These are phyloP conservation scores for Lophotis ruficrista DNA, from an alignment of 2,113 vertebrate genomes.

Conservation along the genomic window DNA sequence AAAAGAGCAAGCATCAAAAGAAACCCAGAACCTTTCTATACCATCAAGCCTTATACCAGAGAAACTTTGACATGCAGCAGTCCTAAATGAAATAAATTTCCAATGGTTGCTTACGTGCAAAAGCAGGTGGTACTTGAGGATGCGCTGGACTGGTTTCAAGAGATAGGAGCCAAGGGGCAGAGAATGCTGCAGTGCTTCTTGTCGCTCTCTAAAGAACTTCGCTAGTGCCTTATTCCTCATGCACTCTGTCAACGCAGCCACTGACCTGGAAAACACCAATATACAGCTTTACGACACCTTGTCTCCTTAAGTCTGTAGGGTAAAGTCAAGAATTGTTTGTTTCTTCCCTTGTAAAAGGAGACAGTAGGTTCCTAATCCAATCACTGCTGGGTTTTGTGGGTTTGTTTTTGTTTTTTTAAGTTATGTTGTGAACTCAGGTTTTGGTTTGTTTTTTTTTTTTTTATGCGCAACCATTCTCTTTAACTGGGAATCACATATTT, in stretches of 20 bases:
- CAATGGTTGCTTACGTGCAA: slow-evolving; percentile 83
- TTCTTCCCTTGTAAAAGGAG: neutral
- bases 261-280: slow-evolving; percentile 81
- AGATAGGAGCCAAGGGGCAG: slow-evolving; percentile 96
- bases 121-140: slow-evolving; percentile 98
- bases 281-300: neutral
- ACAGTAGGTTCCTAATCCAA: neutral
- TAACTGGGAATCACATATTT: neutral
- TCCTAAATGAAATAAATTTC: neutral
- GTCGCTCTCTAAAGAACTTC: slow-evolving; percentile 94
- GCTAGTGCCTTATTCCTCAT: slow-evolving; percentile 94
- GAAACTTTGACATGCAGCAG: accelerated
- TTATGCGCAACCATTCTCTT: neutral
- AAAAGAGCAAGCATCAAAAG: neutral
- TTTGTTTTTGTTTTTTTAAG: neutral
- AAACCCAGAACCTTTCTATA: neutral
- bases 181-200: slow-evolving; percentile 92
- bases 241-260: slow-evolving; percentile 95
- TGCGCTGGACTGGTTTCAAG: slow-evolving; percentile 97
- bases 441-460: neutral
- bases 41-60: neutral
- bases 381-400: neutral
- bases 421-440: neutral
- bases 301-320: neutral
- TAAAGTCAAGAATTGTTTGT: neutral